phyloP scores from a whole-genome alignment of 2,888 invertebrate species.

The Meiosimyza platycephala region DNA sequence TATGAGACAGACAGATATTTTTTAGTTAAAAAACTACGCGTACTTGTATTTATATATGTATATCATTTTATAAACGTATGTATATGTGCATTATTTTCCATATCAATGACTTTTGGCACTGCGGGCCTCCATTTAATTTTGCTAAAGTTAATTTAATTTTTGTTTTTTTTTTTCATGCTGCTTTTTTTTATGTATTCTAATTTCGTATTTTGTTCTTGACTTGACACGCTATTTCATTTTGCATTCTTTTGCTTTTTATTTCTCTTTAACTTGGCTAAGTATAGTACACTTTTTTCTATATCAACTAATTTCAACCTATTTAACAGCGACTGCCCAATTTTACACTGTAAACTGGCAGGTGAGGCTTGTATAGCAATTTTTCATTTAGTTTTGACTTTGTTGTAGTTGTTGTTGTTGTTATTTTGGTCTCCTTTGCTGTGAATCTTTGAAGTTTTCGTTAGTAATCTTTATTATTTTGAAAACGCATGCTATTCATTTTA shows the following conservation, averaged over 20 bases:
- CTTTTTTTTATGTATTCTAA: not conserved
- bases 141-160: no score
- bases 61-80: not conserved
- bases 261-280: no score
- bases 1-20: not conserved
- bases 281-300: no score
- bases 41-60: not conserved
- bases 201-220: not conserved
- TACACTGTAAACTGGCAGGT: not conserved
- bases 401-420: not conserved
- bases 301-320: not conserved
- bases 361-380: constrained; percentile 8
- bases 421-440: not conserved
- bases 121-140: no score
- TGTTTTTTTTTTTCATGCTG: not conserved
- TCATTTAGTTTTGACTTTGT: not conserved
- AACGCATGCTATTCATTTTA: constrained; percentile 61
- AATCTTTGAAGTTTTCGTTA: not conserved
- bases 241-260: constrained; percentile 3
- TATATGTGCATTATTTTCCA: constrained; percentile 39
- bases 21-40: no score
- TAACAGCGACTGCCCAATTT: not conserved
- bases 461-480: constrained; percentile 60
- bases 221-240: constrained; percentile 41
- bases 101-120: constrained; percentile 35